These are phyloP conservation scores for Naso thynnoides DNA, from an alignment of 2,797 vertebrate species.

Conservation along the genomic window DNA sequence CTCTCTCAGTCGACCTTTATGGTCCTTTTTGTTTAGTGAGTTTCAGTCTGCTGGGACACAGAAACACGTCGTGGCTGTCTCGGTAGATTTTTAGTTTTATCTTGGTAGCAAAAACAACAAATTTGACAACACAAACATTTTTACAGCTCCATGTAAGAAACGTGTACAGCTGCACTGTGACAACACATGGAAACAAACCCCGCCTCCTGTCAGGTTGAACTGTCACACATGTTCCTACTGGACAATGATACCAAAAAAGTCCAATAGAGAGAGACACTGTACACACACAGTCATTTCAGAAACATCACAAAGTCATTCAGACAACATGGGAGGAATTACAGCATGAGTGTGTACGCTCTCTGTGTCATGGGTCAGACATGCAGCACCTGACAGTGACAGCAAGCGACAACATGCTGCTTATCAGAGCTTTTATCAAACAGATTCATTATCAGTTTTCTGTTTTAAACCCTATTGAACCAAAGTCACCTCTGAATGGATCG, in stretches of 20 bases:
- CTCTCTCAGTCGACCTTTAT: too few relatives aligned
- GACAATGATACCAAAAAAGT: slow-evolving; percentile 58
- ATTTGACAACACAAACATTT: slow-evolving; percentile 83
- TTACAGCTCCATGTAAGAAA: slow-evolving; percentile 84
- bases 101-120: slow-evolving; percentile 79
- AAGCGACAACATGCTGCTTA: slow-evolving; percentile 25
- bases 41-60: too few relatives aligned
- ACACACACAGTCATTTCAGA: slow-evolving; percentile 48
- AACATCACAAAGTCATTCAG: slow-evolving; percentile 46
- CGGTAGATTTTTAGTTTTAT: slow-evolving; percentile 63
- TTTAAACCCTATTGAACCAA: slow-evolving; percentile 20
- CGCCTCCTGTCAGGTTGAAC: slow-evolving; percentile 35
- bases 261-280: slow-evolving; percentile 60
- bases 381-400: slow-evolving; percentile 50
- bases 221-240: slow-evolving; percentile 21
- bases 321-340: slow-evolving; percentile 42
- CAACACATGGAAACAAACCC: slow-evolving; percentile 67
- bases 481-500: too few relatives aligned
- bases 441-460: slow-evolving; percentile 13
- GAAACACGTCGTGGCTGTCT: slow-evolving; percentile 37
- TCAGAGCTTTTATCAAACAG: slow-evolving; percentile 6
- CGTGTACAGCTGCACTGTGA: slow-evolving; percentile 63
- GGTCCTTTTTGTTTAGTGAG: too few relatives aligned
- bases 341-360: slow-evolving; percentile 35
- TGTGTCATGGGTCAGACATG: slow-evolving; percentile 53